Base-by-base conservation (phyloP, 2,888 invertebrate genomes). In the Zele albiditarsus region DNA sequence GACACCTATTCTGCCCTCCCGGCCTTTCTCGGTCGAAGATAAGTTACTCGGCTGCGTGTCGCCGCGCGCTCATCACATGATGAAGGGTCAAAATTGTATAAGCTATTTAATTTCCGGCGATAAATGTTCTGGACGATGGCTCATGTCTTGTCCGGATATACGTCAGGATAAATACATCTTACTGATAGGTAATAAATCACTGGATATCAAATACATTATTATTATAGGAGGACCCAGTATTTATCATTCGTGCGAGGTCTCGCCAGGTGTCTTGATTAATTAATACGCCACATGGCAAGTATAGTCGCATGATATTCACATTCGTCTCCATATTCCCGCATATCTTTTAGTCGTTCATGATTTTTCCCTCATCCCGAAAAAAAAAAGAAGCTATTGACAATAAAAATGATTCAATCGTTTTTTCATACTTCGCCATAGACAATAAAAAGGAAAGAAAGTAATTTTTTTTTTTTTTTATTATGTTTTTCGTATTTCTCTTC, bases 41-140 rank as follows among this genome's bases (percentile, higher is more conserved):
- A 20, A 53, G 20, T 53, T 0, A 20, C 8, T 53, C 0, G 20
- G 53, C 53, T 20, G 20, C n/a, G 53, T 53, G 23, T 20, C 53
- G 6, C 6, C 53, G 23, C 53, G 20, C 20, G 20, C 6, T 20
- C n/a, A n/a, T 23, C 6, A 20, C 20, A 53, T 20, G 20, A 53
- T 23, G 5, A 20, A 53, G 20, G 20, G 20, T 20, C 20, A 8
- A 8, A 53, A 23, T 20, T n/a, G 10, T 6, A 23, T 53, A n/a
- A 53, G 20, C 23, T 53, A 23, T 8, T 53, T 53, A 53, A 53
- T 53, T 53, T 53, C 53, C 53, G 53, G 53, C 20, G 53, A 53
- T 53, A 10, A 23, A 53, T 53, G 53, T 53, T n/a, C 23, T 6
- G 2, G 49, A 20, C 4, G 4, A 53, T 20, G 8, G 20, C 49